Evolutionary conservation across 2,888 invertebrate species (phyloP).

Genomic region (Petrolisthes cinctipes): DNA sequence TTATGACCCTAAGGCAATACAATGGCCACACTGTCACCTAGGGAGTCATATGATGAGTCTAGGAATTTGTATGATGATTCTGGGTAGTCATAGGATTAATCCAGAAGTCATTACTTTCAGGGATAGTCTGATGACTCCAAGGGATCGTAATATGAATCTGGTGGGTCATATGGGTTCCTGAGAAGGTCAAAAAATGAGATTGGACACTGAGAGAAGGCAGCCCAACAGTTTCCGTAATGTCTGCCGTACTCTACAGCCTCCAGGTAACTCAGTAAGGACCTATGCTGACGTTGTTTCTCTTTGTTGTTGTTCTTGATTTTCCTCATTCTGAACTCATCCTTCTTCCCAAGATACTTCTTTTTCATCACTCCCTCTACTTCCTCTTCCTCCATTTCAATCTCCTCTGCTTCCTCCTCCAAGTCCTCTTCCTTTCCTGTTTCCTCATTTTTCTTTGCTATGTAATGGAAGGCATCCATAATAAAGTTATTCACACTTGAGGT

Average conservation of each 20-base stretch:
- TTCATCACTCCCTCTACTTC: neutral
- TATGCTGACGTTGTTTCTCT: no score
- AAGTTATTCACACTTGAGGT: neutral
- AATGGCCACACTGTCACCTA: no score
- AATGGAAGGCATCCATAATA: neutral
- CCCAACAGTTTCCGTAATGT: neutral
- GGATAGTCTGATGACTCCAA: no score
- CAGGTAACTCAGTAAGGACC: neutral
- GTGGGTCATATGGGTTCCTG: neutral
- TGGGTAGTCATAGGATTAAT: no score
- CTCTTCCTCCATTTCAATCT: neutral
- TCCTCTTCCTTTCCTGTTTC: neutral
- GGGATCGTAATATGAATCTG: no score
- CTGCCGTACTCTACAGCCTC: neutral
- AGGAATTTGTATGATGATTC: no score
- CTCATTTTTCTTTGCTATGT: neutral
- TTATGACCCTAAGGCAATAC: no score
- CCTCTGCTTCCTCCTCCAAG: neutral
- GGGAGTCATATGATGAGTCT: no score
- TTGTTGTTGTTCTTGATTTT: neutral
- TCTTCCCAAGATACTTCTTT: neutral
- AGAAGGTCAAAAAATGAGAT: neutral
- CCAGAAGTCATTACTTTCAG: no score
- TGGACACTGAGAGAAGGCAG: constrained; percentile 6
- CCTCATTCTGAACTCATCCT: neutral